Evolutionary conservation across 2,113 vertebrate species (phyloP), one percentile per base, ranked within the genome.

Genomic region (Gulo gulo): DNA sequence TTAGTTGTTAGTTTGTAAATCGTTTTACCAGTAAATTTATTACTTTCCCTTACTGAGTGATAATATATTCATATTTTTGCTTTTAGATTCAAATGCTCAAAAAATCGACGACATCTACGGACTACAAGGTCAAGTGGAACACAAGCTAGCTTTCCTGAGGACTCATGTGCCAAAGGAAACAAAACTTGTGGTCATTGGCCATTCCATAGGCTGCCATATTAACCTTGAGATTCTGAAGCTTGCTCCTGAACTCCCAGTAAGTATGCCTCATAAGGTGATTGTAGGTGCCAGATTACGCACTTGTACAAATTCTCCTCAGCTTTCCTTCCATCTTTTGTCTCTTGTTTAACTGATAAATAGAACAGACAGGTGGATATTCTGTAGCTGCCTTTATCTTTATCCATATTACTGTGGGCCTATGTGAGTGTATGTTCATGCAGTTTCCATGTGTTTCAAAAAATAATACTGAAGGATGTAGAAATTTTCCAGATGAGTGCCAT

Each of bases 201-300:
- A 99, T 98, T 99, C 99, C 29, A 99, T 99, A 29, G 99, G 99
- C 88, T 99, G 99, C 98, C 99, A 99, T 97, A 98, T 99, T 67
- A 98, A 99, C 82, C 98, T 99, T 96, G 99, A 99, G 95, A 99
- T 99, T 98, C 99, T 99, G 99, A 99, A 99, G 95, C 98, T 98
- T 85, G 98, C 99, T 12, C 99, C 99, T 34, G 98, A 99, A 74
- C 99, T 99, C 67, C 99, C 99, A 98, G 99, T 99, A 99, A 86
- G 93, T 97, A 94, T 8, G 12, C 57, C 15, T 63, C 10, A 0
- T 2, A 23, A 45, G 31, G 36, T n/a, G 31, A 55, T 57, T 8
- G 6, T 2, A 5, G 1, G n/a, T 34, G 16, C 45, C 63, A 24
- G 18, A 11, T 6, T 34, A 6, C 18, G 2, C 14, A 0, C 7